phyloP scores from a whole-genome alignment of 2,113 vertebrate genomes.

The Holacanthus passer region DNA sequence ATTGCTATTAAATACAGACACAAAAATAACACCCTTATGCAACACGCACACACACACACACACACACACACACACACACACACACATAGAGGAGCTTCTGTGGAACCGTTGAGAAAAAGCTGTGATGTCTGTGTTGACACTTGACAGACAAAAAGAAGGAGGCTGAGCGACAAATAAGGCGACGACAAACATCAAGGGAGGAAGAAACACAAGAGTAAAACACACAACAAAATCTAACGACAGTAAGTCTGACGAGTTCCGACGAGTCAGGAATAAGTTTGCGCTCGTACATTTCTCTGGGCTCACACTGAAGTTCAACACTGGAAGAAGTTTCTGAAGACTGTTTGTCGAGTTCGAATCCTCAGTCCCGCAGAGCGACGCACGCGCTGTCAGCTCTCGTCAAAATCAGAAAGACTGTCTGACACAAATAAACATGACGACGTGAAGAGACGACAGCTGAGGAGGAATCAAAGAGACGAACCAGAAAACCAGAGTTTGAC shows the following conservation, averaged over 20 bases:
- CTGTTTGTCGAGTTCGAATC: background rate
- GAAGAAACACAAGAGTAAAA: background rate
- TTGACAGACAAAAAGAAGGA: background rate
- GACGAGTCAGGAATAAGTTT: background rate
- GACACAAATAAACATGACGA: constrained; percentile 2
- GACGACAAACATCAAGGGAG: background rate
- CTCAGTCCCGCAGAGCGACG: background rate
- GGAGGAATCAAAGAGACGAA: background rate
- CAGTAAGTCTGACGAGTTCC: background rate
- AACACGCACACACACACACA: background rate
- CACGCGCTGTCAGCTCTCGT: background rate
- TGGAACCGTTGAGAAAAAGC: background rate
- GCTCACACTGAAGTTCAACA: background rate
- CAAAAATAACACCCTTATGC: constrained; percentile 3
- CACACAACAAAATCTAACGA: background rate
- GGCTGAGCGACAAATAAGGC: background rate
- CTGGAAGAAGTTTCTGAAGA: background rate
- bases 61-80: background rate
- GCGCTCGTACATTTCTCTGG: background rate
- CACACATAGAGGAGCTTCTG: background rate
- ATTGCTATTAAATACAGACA: background rate
- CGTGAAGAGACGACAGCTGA: background rate
- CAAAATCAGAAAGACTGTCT: background rate
- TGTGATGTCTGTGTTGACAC: background rate
- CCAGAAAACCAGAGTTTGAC: background rate